These are phyloP conservation scores for Subacronicta megacephala DNA, from an alignment of 2,888 invertebrate species.

Conservation along the genomic window DNA sequence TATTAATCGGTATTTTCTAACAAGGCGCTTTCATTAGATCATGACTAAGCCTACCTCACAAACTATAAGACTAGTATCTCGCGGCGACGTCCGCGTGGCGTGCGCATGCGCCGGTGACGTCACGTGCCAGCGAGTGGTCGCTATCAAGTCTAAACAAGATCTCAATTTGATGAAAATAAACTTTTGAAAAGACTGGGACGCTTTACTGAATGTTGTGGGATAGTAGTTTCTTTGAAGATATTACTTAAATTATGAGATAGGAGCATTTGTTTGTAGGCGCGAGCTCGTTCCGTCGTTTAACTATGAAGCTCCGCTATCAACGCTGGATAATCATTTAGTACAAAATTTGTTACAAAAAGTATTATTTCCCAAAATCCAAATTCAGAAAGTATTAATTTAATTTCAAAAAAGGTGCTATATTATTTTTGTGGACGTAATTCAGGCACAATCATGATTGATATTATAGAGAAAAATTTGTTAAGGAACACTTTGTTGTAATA, in stretches of 20 bases:
- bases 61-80: slow-evolving; percentile 81
- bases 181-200: slow-evolving; percentile 89
- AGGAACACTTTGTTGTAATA: slow-evolving; percentile 53
- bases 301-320: slow-evolving; percentile 73
- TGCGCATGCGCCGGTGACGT: slow-evolving; percentile 52
- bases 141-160: slow-evolving; percentile 88
- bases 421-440: slow-evolving; percentile 67
- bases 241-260: slow-evolving; percentile 88
- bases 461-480: slow-evolving; percentile 53
- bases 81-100: slow-evolving; percentile 57
- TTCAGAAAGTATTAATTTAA: slow-evolving; percentile 86
- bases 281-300: slow-evolving; percentile 68
- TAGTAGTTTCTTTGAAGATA: slow-evolving; percentile 88
- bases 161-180: slow-evolving; percentile 90
- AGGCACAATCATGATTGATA: slow-evolving; percentile 69
- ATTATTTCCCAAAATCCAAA: slow-evolving; percentile 87
- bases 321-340: slow-evolving; percentile 83
- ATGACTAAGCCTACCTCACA: slow-evolving; percentile 90
- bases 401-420: slow-evolving; percentile 78
- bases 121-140: slow-evolving; percentile 70
- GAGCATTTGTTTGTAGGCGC: slow-evolving; percentile 84
- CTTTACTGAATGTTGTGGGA: slow-evolving; percentile 90
- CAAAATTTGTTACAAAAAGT: slow-evolving; percentile 86
- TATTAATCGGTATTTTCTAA: slow-evolving; percentile 90
- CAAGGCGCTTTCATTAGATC: slow-evolving; percentile 90